Percentiles rank a stretch among this genome's conserved stretches.
phyloP scores from a whole-genome alignment of 2,888 invertebrate species.

The Drosophila fulvimacula region DNA sequence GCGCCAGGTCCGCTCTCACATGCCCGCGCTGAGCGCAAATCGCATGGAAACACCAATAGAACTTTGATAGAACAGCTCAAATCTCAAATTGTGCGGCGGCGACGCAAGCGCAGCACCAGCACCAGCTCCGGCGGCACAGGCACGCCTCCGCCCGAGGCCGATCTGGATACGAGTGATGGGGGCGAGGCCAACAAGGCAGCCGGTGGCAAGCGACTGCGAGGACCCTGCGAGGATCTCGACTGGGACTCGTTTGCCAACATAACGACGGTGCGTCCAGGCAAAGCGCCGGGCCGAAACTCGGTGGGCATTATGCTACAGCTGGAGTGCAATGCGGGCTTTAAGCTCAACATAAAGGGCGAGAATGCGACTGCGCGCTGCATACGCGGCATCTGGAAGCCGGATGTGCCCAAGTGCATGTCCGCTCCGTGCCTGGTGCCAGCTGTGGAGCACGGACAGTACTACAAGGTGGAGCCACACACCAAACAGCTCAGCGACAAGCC shows the following conservation, averaged over 20 bases:
- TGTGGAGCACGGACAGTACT: constrained; percentile 89
- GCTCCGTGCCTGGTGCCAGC: constrained; percentile 90
- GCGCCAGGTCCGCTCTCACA: constrained; percentile 23
- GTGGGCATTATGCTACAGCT: constrained; percentile 91
- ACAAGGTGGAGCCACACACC: constrained; percentile 83
- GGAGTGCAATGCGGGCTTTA: constrained; percentile 91
- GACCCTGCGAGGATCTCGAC: constrained; percentile 87
- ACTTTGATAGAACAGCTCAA: constrained; percentile 79
- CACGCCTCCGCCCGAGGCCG: constrained; percentile 52
- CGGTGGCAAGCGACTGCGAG: constrained; percentile 82
- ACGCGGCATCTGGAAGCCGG: constrained; percentile 93
- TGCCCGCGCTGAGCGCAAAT: constrained; percentile 11
- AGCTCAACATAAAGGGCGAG: constrained; percentile 89
- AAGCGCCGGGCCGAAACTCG: constrained; percentile 89
- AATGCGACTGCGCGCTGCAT: constrained; percentile 93
- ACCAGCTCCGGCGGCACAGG: constrained; percentile 45
- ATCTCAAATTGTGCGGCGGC: constrained; percentile 79
- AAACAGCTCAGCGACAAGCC: constrained; percentile 80
- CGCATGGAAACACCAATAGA: constrained; percentile 37
- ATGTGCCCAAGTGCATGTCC: constrained; percentile 91
- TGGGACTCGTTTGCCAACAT: constrained; percentile 85
- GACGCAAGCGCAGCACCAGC: constrained; percentile 70
- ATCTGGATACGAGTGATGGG: constrained; percentile 67
- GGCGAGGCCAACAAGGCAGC: constrained; percentile 61
- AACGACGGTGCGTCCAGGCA: constrained; percentile 89